Conservation (phyloP, 2,888 invertebrate genomes). For the Cactoblastis cactorum region DNA sequence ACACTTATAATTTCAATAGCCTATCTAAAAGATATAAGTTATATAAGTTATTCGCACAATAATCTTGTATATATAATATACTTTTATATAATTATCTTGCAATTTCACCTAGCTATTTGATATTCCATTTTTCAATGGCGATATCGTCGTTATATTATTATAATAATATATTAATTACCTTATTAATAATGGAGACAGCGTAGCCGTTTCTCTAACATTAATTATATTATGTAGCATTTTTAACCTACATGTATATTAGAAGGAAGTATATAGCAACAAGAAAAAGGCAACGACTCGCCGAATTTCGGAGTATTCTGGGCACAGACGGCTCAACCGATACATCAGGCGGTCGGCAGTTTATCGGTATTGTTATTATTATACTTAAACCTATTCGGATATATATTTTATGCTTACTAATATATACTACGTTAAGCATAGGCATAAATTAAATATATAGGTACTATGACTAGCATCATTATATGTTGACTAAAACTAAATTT, state of each 20-base stretch:
- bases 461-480: constrained; percentile 51
- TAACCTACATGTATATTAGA: constrained; percentile 41
- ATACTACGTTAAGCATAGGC: constrained; percentile 57
- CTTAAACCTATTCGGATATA: constrained; percentile 49
- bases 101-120: constrained; percentile 63
- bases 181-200: constrained; percentile 41
- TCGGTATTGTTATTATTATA: constrained; percentile 25
- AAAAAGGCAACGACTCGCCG: constrained; percentile 55
- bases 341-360: constrained; percentile 30
- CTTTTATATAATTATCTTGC: constrained; percentile 59
- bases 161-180: constrained; percentile 29
- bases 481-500: constrained; percentile 63
- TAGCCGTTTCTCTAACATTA: constrained; percentile 38
- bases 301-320: constrained; percentile 17
- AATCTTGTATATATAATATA: constrained; percentile 58
- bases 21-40: constrained; percentile 61
- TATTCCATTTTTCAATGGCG: constrained; percentile 48
- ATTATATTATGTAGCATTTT: constrained; percentile 34
- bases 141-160: constrained; percentile 27
- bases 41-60: constrained; percentile 41
- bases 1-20: constrained; percentile 55
- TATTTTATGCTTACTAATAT: constrained; percentile 44
- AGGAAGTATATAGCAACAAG: constrained; percentile 57
- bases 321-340: constrained; percentile 22
- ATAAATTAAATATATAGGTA: constrained; percentile 45